phyloP scores from a whole-genome alignment of 2,888 invertebrate species.

The Nysson spinosus region DNA sequence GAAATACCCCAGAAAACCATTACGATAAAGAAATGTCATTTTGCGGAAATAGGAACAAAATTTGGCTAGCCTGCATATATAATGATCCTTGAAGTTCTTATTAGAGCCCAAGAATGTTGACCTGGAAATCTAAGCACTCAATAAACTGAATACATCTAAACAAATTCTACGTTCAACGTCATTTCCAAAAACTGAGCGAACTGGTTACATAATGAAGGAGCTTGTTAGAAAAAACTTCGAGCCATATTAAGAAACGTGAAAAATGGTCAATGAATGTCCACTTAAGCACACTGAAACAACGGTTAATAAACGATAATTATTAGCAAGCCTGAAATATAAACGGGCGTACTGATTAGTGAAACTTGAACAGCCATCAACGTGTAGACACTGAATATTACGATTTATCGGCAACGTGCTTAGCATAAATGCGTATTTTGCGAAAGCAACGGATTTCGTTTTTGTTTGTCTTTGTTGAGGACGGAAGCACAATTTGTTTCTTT shows the following conservation, averaged over 20 bases:
- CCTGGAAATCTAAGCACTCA: background rate
- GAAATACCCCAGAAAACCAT: background rate
- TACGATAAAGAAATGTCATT: background rate
- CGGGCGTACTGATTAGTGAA: slow-evolving; percentile 55
- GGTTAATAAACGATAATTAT: slow-evolving; percentile 43
- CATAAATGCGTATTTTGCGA: slow-evolving; percentile 51
- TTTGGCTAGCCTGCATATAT: background rate
- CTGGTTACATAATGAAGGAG: background rate
- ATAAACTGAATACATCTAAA: background rate
- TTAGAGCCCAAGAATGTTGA: background rate
- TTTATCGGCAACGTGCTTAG: slow-evolving; percentile 56
- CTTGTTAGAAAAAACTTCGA: slow-evolving; percentile 1
- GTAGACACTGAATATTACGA: slow-evolving; percentile 51
- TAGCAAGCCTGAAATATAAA: slow-evolving; percentile 55
- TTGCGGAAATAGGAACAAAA: background rate
- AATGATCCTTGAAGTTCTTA: background rate
- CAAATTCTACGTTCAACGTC: slow-evolving; percentile 7
- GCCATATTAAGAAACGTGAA: background rate
- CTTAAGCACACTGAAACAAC: slow-evolving; percentile 59
- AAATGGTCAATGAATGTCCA: slow-evolving; percentile 36
- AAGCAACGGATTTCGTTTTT: too few species aligned
- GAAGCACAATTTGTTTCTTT: slow-evolving; percentile 13
- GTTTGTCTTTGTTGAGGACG: slow-evolving; percentile 26
- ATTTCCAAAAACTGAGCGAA: slow-evolving; percentile 8
- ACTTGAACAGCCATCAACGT: slow-evolving; percentile 55